phyloP scores from a whole-genome alignment of 2,888 invertebrate genomes.

The Omphaloscelis lunosa region DNA sequence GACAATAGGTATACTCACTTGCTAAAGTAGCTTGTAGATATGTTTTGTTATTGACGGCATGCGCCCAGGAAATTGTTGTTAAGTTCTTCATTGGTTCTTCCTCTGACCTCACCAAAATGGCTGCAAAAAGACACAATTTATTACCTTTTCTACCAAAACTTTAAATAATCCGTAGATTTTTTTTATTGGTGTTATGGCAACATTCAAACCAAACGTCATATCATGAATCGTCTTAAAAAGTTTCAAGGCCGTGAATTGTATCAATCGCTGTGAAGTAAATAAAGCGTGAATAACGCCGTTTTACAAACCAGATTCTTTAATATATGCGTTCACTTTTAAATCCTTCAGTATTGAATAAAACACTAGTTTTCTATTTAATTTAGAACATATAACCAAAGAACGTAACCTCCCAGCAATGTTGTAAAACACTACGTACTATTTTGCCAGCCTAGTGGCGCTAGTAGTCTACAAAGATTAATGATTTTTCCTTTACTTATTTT shows the following conservation, averaged over 20 bases:
- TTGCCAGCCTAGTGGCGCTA: conserved; percentile 45
- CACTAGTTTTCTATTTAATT: not conserved
- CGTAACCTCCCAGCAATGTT: conserved; percentile 18
- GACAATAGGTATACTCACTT: conserved; percentile 82
- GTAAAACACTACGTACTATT: not conserved
- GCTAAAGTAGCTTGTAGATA: conserved; percentile 91
- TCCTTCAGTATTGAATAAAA: not conserved
- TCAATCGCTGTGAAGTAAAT: not conserved
- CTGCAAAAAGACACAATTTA: conserved; percentile 72
- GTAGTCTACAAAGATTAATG: not conserved
- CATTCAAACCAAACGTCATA: conserved; percentile 35
- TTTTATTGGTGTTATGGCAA: conserved; percentile 38
- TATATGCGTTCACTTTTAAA: not conserved
- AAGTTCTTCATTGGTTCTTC: conserved; percentile 91
- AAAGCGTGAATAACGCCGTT: not conserved
- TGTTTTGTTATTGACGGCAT: conserved; percentile 94
- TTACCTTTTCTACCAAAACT: conserved; percentile 40
- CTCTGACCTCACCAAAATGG: conserved; percentile 77
- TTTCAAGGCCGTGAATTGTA: conserved; percentile 18
- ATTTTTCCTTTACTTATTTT: not conserved
- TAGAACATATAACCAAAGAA: conserved; percentile 6
- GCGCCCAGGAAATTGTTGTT: conserved; percentile 95
- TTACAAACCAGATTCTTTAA: conserved; percentile 21
- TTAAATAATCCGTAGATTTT: not conserved
- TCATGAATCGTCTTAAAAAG: conserved; percentile 8